Percentiles rank a stretch among this genome's conserved stretches.
Evolutionary conservation across 2,888 invertebrate genomes (phyloP).

Genomic region (Dorcus hopei): DNA sequence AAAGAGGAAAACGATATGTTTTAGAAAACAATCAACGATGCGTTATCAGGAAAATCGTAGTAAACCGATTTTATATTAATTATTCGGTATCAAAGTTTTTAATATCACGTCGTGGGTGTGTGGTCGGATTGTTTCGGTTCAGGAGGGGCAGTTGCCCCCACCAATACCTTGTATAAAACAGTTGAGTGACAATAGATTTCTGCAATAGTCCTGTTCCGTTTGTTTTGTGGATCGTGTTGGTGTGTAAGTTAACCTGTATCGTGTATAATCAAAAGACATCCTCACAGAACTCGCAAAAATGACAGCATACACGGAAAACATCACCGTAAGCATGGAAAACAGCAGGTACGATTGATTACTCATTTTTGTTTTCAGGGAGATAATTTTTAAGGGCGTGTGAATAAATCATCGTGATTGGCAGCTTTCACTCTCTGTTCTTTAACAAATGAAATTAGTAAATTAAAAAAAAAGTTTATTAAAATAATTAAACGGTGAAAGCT

Average conservation of each 20-base stretch:
- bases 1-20: too few species aligned
- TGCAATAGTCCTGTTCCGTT: conserved; percentile 12
- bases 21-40: too few species aligned
- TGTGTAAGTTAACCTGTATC: conserved; percentile 2
- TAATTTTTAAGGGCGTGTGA: conserved; percentile 5
- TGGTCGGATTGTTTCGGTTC: neutral
- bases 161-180: conserved; percentile 27
- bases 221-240: neutral
- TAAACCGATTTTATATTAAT: conserved; percentile 4
- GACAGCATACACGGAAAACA: conserved; percentile 34
- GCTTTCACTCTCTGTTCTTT: neutral
- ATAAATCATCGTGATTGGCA: neutral
- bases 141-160: conserved; percentile 13
- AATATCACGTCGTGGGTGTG: conserved; percentile 1
- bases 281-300: conserved; percentile 18
- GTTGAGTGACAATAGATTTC: conserved; percentile 17
- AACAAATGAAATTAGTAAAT: neutral
- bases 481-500: conserved; percentile 13
- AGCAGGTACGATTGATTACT: conserved; percentile 29
- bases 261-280: conserved; percentile 4
- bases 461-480: neutral
- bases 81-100: conserved; percentile 9
- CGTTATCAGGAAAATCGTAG: too few species aligned
- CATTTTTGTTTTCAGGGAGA: neutral
- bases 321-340: conserved; percentile 35